Conservation (phyloP, 2,797 vertebrate species). For the Lepus townsendii region DNA sequence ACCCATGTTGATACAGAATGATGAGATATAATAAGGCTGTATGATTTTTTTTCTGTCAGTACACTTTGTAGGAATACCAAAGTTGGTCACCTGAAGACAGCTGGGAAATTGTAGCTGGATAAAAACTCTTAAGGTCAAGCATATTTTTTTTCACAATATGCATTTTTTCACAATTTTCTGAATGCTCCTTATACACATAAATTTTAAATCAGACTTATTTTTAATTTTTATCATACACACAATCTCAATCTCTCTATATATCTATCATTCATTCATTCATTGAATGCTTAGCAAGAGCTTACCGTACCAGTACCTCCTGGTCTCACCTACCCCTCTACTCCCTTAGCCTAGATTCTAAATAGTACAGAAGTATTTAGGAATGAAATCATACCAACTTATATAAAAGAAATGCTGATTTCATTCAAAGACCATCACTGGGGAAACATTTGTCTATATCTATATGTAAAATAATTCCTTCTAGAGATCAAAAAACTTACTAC, state of each 20-base stretch:
- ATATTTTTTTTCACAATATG: too few species aligned
- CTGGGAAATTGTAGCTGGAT: background rate
- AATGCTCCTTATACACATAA: too few species aligned
- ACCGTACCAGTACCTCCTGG: background rate
- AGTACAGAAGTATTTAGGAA: background rate
- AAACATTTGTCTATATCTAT: background rate
- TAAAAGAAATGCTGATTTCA: slow-evolving; percentile 37
- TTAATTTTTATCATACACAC: background rate
- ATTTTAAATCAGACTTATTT: background rate
- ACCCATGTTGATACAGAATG: background rate
- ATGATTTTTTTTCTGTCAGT: background rate
- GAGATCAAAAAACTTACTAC: background rate
- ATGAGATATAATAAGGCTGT: background rate
- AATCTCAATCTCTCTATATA: background rate
- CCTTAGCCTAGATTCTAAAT: slow-evolving; percentile 3
- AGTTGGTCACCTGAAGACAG: slow-evolving; percentile 7
- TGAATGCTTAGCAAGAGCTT: slow-evolving; percentile 28
- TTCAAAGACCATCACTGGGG: background rate
- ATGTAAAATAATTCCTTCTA: slow-evolving; percentile 44
- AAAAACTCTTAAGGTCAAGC: background rate
- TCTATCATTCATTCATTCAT: background rate
- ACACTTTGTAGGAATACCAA: background rate
- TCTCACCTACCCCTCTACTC: too few species aligned
- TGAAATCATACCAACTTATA: slow-evolving; percentile 32
- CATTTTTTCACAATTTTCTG: too few species aligned